Evolutionary conservation across 1,140 invertebrate species (phyloP), one percentile per base, ranked within the genome.

Genomic region (Amyelois transitella): DNA sequence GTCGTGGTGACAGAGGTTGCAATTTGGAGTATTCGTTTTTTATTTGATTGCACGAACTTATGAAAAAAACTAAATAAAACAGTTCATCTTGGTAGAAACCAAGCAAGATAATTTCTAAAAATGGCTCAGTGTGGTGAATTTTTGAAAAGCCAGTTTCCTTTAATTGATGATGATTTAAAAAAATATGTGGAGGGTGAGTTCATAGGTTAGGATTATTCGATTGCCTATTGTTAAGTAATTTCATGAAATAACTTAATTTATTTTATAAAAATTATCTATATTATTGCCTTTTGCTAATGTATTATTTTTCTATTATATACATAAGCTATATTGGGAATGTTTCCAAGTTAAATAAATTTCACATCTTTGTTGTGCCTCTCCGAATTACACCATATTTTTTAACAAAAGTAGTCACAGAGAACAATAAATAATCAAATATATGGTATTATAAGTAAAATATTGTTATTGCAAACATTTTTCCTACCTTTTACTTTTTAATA

Each of bases 131-230:
- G 92, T 83, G 91, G 91, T 60, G 92, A 94, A 77, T 92, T 93
- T 71, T 92, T 96, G 55, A 93, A 92, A 88, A 92, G 91, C 58
- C 92, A 95, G 77, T 97, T 96, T 90, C 96, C 96, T 25, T 90
- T 92, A 54, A 96, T 97, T 71, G 95, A 97, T 73, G 94, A 96
- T 62, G 95, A 97, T 81, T 87, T 97, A 54, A 95, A 94, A 86
- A 92, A 95, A 81, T 97, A 97, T 89, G 94, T 97, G 49, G 92
- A 96, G 92, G 94, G 94, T 95, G 91, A 81, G 77, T 68, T 64
- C 61, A 53, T 53, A 79, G 77, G 89, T 82, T 85, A 82, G 66
- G 70, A 62, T 61, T 48, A 6, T 66, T 75, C 24, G 63, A 25
- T 53, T 49, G 17, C 60, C 51, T 38, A 47, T 58, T 62, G 55